These are phyloP conservation scores for Etheostoma nigrum DNA, from an alignment of 2,797 vertebrate genomes.

Conservation along the genomic window DNA sequence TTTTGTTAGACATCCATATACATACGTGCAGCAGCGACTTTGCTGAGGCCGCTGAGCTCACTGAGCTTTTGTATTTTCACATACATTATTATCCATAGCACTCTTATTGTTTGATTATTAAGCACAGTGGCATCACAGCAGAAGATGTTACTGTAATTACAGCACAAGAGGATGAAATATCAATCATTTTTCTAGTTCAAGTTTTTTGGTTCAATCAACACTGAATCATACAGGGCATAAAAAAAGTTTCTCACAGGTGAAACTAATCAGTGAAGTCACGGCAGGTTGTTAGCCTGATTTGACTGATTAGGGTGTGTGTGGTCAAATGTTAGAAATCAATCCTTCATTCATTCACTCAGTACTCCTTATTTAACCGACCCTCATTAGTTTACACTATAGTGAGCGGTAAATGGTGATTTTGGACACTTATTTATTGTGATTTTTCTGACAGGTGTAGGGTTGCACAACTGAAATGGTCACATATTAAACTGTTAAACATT, in stretches of 20 bases:
- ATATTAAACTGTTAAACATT: neutral
- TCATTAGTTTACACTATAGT: neutral
- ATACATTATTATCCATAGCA: neutral
- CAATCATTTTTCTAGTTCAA: neutral
- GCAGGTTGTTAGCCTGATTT: constrained; percentile 6
- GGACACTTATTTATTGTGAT: neutral
- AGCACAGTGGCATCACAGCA: neutral
- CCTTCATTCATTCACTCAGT: neutral
- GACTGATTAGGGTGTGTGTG: neutral
- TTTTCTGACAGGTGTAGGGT: neutral
- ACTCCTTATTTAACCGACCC: neutral
- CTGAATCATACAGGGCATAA: neutral
- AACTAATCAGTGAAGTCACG: constrained; percentile 4
- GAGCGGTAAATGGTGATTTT: neutral
- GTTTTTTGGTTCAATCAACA: neutral
- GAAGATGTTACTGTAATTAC: neutral
- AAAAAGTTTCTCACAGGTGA: neutral
- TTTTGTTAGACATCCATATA: constrained; percentile 22
- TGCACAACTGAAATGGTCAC: neutral
- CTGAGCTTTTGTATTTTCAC: constrained; percentile 2
- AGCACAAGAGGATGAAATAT: neutral
- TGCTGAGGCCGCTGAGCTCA: constrained; percentile 3
- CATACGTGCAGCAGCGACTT: neutral
- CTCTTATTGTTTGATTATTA: constrained; percentile 13
- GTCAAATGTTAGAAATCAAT: neutral